phyloP scores from a whole-genome alignment of 2,113 vertebrate genomes.

The Phrynosoma blainvillii region DNA sequence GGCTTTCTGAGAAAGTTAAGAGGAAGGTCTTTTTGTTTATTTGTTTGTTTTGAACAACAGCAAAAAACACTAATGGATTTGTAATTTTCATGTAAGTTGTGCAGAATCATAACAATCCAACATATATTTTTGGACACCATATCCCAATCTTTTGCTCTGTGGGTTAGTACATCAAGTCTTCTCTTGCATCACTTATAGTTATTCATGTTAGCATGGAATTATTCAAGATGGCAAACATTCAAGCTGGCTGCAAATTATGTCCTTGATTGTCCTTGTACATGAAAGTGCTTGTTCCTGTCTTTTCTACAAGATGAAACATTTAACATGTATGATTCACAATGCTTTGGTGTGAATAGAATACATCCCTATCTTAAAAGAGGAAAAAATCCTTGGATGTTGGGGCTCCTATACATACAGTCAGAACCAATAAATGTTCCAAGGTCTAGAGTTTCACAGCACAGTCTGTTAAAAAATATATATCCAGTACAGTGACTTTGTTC shows the following conservation, averaged over 20 bases:
- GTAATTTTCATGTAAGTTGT: too few relatives aligned
- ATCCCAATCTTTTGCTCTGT: too few relatives aligned
- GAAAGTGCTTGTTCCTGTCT: background rate
- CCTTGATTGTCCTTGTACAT: background rate
- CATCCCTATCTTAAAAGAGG: background rate
- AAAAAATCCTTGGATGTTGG: background rate
- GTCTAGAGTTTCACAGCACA: background rate
- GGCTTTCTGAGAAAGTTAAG: too few relatives aligned
- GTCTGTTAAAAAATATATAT: background rate
- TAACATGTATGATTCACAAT: background rate
- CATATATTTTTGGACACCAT: too few relatives aligned
- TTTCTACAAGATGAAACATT: background rate
- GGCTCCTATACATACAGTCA: background rate
- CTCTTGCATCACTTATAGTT: too few relatives aligned
- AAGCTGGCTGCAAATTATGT: background rate
- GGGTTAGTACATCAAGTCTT: too few relatives aligned
- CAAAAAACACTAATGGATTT: too few relatives aligned
- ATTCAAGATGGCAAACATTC: background rate
- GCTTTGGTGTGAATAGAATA: background rate
- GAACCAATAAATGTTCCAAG: background rate
- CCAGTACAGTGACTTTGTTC: background rate
- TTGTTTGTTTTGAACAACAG: too few relatives aligned
- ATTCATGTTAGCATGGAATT: background rate
- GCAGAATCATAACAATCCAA: too few relatives aligned
- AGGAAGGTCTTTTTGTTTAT: too few relatives aligned